Conservation (phyloP, 2,797 vertebrate species). For the Varecia variegata region DNA sequence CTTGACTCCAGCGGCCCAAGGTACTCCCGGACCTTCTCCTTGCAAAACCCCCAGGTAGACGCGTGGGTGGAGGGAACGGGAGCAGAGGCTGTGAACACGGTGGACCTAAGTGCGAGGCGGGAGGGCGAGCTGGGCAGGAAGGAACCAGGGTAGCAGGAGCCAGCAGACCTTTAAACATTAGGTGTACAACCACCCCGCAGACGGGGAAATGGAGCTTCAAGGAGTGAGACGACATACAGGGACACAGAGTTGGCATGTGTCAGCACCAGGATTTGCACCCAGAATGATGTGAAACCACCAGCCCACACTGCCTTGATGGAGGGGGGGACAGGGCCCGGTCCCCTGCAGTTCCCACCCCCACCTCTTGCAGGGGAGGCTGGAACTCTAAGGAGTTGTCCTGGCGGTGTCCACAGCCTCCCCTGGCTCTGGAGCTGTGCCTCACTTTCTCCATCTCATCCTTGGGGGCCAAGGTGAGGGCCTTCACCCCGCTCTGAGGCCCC, state of each 20-base stretch:
- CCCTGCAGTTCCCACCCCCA: accelerated
- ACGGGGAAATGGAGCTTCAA: not conserved
- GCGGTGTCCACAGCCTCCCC: not conserved
- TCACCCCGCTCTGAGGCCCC: not conserved
- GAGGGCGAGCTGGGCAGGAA: not conserved
- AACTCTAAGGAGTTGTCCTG: not conserved
- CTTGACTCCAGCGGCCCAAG: not conserved
- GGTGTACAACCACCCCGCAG: not conserved
- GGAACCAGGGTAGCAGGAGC: accelerated
- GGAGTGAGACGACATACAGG: not conserved
- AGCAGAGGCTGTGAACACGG: not conserved
- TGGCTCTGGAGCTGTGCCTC: not conserved
- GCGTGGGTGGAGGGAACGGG: not conserved
- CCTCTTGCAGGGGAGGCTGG: not conserved
- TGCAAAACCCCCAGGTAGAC: not conserved
- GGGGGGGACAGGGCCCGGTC: not conserved
- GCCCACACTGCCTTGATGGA: not conserved
- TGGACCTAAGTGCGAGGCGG: too few species aligned
- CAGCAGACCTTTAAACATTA: not conserved
- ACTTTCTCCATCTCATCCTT: not conserved
- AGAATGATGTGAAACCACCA: not conserved
- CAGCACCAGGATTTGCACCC: not conserved
- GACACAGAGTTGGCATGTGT: not conserved
- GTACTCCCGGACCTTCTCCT: not conserved
- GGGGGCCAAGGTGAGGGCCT: not conserved